Evolutionary conservation across 1,140 invertebrate genomes (phyloP).

Genomic region (Zaprionus ornatus): DNA sequence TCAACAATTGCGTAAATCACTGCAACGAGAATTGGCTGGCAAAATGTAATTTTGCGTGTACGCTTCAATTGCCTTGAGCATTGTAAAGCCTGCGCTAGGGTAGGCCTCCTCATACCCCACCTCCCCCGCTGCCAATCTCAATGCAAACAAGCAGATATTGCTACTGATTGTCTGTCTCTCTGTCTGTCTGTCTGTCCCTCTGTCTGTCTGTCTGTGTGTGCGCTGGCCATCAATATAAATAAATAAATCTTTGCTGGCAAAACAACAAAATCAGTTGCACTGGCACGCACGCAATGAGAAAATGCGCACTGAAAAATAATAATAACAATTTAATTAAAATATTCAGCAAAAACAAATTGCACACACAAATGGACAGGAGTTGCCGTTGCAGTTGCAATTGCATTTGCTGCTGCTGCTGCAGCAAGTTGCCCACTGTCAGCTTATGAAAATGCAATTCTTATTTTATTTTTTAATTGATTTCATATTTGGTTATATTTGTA

Average conservation of each 20-base stretch:
- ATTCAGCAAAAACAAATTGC: slow-evolving; percentile 73
- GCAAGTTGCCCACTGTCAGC: slow-evolving; percentile 52
- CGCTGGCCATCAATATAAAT: slow-evolving; percentile 73
- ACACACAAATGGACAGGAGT: slow-evolving; percentile 35
- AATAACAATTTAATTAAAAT: slow-evolving; percentile 81
- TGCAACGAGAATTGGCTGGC: slow-evolving; percentile 52
- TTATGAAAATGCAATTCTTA: slow-evolving; percentile 78
- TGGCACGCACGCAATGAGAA: slow-evolving; percentile 60
- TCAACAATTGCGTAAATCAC: slow-evolving; percentile 74
- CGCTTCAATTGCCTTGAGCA: slow-evolving; percentile 76
- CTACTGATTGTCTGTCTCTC: slow-evolving; percentile 1
- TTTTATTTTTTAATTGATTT: slow-evolving; percentile 75
- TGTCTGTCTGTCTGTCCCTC: neutral
- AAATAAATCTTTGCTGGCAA: slow-evolving; percentile 79
- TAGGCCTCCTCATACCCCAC: neutral
- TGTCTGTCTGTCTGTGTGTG: slow-evolving; percentile 15
- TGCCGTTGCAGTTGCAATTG: slow-evolving; percentile 1
- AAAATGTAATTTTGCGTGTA: slow-evolving; percentile 73
- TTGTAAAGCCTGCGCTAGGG: slow-evolving; percentile 32
- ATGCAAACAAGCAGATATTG: slow-evolving; percentile 62
- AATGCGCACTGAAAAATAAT: slow-evolving; percentile 64
- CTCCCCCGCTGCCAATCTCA: neutral
- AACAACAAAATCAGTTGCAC: slow-evolving; percentile 79
- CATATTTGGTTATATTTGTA: slow-evolving; percentile 74
- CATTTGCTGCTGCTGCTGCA: neutral